Percentiles rank a stretch among this genome's conserved stretches.
Conservation (phyloP, 2,113 vertebrate species). For the Arothron firmamentum region DNA sequence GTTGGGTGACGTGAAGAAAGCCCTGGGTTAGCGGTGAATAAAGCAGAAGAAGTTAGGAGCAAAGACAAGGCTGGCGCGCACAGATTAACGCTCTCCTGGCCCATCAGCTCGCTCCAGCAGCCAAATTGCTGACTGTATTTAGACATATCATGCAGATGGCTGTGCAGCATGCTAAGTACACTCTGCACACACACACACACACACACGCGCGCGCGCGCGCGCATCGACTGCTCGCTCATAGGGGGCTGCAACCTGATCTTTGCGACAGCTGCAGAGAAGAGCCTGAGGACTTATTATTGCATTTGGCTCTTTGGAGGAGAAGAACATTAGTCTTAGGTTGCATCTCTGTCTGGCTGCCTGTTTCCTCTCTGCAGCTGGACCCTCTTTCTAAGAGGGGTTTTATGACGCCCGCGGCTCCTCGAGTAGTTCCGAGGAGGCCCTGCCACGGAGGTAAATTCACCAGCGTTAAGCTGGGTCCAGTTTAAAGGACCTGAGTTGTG, state of each 20-base stretch:
- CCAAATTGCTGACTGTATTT: conserved; percentile 15
- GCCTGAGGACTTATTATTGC: conserved; percentile 58
- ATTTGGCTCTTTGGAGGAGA: conserved; percentile 50
- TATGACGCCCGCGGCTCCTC: conserved; percentile 20
- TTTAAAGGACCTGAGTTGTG: conserved; percentile 32
- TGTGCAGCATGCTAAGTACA: conserved; percentile 25
- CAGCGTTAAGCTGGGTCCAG: conserved; percentile 18
- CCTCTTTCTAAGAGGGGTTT: conserved; percentile 26
- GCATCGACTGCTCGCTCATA: conserved; percentile 23
- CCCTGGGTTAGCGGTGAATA: not conserved
- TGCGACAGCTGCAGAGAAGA: conserved; percentile 56
- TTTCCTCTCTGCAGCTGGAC: conserved; percentile 27
- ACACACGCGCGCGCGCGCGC: conserved; percentile 15
- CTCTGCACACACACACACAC: conserved; percentile 8
- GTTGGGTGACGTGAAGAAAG: too few species aligned
- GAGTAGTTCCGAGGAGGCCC: conserved; percentile 18
- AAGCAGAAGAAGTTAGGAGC: too few species aligned
- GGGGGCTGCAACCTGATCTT: conserved; percentile 46
- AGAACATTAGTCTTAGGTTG: conserved; percentile 56
- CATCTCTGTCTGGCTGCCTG: conserved; percentile 15
- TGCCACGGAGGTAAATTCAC: conserved; percentile 20
- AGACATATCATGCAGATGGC: conserved; percentile 39
- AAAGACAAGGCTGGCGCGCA: not conserved
- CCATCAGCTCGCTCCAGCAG: conserved; percentile 9
- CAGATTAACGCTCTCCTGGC: not conserved